Conservation (phyloP, 2,888 invertebrate genomes). For the Agrochola macilenta region DNA sequence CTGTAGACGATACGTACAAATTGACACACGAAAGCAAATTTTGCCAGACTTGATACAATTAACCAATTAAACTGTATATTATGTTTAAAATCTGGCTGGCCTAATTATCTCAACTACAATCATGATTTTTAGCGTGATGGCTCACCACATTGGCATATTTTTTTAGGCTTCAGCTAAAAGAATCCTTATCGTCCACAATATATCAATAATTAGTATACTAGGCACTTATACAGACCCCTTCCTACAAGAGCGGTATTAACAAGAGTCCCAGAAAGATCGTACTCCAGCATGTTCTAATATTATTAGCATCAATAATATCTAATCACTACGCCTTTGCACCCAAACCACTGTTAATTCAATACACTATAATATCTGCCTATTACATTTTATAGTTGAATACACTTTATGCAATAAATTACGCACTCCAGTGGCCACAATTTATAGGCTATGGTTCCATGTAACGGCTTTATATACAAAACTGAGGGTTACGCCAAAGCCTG, state of each 20-base stretch:
- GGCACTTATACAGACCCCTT: background rate
- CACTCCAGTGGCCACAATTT: constrained; percentile 33
- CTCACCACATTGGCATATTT: background rate
- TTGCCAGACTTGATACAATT: too few species aligned
- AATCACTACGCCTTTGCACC: background rate
- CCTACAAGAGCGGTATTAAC: background rate
- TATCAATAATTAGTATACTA: too few species aligned
- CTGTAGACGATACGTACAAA: too few species aligned
- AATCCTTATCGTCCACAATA: background rate
- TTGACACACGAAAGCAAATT: too few species aligned
- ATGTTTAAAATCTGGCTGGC: background rate
- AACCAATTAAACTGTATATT: background rate
- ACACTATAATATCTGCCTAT: background rate
- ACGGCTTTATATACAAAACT: constrained; percentile 39
- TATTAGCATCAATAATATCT: too few species aligned
- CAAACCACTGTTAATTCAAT: constrained; percentile 1
- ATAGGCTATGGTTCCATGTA: constrained; percentile 45
- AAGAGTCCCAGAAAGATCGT: background rate
- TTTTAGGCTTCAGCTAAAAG: background rate
- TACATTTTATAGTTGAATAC: constrained; percentile 1
- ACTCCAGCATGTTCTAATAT: background rate
- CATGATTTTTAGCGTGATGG: too few species aligned
- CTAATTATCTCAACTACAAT: background rate
- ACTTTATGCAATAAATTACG: constrained; percentile 28
- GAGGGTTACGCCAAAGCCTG: constrained; percentile 33